Conservation (phyloP, 2,113 vertebrate genomes). For the Cisticola juncidis region DNA sequence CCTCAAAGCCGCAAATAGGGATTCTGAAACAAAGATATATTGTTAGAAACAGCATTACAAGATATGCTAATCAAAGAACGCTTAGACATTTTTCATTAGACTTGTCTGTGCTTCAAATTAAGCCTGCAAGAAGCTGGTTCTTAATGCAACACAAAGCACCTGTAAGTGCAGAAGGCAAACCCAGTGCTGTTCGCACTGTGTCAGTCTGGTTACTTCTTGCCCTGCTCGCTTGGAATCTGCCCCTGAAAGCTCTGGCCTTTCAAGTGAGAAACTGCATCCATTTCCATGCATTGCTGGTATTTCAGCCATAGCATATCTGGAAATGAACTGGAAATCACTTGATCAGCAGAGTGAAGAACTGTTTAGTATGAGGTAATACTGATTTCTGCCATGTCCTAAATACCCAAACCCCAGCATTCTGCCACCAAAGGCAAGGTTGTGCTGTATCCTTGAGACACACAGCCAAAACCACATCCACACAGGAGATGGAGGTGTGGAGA, state of each 20-base stretch:
- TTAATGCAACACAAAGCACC: background rate
- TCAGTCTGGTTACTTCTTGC: background rate
- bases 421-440: background rate
- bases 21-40: conserved; percentile 59
- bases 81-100: background rate
- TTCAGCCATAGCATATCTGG: background rate
- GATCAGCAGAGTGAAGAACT: background rate
- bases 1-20: conserved; percentile 19
- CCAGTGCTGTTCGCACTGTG: no score
- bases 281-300: background rate
- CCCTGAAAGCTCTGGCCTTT: background rate
- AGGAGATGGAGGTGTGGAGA: background rate
- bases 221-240: background rate
- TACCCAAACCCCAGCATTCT: background rate
- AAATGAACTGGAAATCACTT: background rate
- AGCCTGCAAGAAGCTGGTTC: background rate
- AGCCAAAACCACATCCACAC: background rate
- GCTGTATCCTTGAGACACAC: background rate
- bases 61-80: background rate
- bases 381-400: background rate
- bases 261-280: background rate
- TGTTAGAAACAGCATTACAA: background rate
- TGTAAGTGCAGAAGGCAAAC: background rate
- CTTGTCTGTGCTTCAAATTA: background rate
- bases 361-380: background rate